Evolutionary conservation across 2,797 vertebrate species (phyloP).

Genomic region (Platalea minor): DNA sequence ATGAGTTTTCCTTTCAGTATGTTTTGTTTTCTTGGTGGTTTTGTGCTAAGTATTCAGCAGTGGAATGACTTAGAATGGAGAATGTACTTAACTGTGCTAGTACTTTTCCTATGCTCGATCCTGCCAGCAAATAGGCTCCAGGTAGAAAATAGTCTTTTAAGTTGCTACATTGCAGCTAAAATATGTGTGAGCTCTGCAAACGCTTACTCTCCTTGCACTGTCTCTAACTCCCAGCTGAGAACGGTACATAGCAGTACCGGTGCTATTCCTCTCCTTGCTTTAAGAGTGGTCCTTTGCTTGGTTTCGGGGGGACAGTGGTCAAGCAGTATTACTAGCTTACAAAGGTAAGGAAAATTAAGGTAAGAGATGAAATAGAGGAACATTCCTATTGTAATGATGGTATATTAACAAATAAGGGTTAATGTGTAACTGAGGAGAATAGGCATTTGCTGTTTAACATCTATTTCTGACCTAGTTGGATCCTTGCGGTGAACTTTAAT

Average conservation of each 20-base stretch:
- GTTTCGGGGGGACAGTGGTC: not conserved
- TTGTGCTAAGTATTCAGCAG: not conserved
- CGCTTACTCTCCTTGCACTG: not conserved
- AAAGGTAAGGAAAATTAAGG: not conserved
- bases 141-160: not conserved
- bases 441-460: not conserved
- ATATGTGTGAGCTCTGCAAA: not conserved
- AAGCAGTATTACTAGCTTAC: not conserved
- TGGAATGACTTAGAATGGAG: not conserved
- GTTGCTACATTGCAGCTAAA: not conserved
- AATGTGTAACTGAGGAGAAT: not conserved
- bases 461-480: not conserved
- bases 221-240: not conserved
- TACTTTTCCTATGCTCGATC: not conserved
- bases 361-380: not conserved
- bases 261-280: not conserved
- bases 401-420: not conserved
- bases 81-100: not conserved
- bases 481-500: not conserved
- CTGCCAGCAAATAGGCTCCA: not conserved
- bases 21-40: not conserved
- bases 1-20: not conserved
- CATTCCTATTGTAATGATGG: not conserved
- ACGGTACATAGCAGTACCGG: not conserved
- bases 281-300: not conserved